phyloP scores from a whole-genome alignment of 2,797 vertebrate species.

The Ptychobarbus kaznakovi region DNA sequence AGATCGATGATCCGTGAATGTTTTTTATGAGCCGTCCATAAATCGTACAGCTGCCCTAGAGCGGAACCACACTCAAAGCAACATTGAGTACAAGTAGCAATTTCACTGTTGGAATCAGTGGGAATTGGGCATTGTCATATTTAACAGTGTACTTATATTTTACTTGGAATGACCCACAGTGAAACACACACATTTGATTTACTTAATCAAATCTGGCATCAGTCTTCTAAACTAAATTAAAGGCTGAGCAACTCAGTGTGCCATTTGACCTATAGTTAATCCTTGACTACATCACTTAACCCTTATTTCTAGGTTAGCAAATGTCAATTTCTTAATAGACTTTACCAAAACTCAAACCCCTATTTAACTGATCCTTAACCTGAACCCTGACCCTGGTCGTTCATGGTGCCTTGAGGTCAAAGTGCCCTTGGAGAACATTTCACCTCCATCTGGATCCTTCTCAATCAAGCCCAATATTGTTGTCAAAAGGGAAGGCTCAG shows the following conservation, averaged over 20 bases:
- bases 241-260: background rate
- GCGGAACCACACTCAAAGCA: background rate
- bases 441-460: slow-evolving; percentile 14
- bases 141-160: slow-evolving; percentile 15
- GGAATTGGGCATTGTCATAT: slow-evolving; percentile 20
- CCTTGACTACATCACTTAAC: slow-evolving; percentile 5
- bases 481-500: background rate
- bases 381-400: background rate
- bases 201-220: slow-evolving; percentile 5
- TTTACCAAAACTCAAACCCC: slow-evolving; percentile 11
- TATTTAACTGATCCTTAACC: slow-evolving; percentile 2
- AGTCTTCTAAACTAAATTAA: background rate
- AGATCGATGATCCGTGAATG: slow-evolving; percentile 48
- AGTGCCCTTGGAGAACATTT: slow-evolving; percentile 25
- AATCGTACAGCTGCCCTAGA: slow-evolving; percentile 23
- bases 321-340: slow-evolving; percentile 22
- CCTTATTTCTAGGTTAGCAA: slow-evolving; percentile 3
- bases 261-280: slow-evolving; percentile 23
- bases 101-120: slow-evolving; percentile 14
- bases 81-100: slow-evolving; percentile 20
- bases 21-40: slow-evolving; percentile 45
- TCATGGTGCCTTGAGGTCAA: background rate
- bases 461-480: slow-evolving; percentile 15
- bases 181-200: background rate
- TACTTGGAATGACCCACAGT: background rate